Conservation (phyloP, 2,888 invertebrate genomes). For the Cephus pulcher region DNA sequence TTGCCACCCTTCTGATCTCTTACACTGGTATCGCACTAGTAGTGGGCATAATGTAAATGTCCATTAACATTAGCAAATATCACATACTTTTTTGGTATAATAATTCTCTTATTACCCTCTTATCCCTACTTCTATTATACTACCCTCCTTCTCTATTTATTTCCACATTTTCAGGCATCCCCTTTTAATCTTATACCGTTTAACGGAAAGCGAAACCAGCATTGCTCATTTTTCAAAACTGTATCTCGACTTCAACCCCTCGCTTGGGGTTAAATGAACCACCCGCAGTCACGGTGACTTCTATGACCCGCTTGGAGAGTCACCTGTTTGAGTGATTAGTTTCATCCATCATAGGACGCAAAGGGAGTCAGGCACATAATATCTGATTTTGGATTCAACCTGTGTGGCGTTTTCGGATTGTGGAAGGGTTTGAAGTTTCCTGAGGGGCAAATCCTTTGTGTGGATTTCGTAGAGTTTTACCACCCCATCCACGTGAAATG, state of each 20-base stretch:
- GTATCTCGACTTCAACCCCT: neutral
- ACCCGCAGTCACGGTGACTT: conserved; percentile 35
- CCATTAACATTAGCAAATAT: neutral
- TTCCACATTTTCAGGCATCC: neutral
- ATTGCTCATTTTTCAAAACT: conserved; percentile 2
- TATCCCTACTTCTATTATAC: neutral
- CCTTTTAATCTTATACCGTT: neutral
- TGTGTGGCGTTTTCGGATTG: conserved; percentile 44
- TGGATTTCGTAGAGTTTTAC: neutral
- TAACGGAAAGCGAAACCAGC: neutral
- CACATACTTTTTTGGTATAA: neutral
- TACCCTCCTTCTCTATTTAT: neutral
- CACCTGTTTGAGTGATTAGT: conserved; percentile 50
- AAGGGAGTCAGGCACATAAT: conserved; percentile 35
- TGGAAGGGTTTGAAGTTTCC: conserved; percentile 12
- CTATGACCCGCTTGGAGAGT: conserved; percentile 22
- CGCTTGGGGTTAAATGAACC: conserved; percentile 17
- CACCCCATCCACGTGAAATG: neutral
- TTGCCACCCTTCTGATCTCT: neutral
- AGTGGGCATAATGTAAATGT: neutral
- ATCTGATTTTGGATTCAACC: conserved; percentile 47
- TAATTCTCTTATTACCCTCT: neutral
- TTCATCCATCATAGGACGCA: conserved; percentile 50
- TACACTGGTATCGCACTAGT: neutral
- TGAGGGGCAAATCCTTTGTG: neutral